Evolutionary conservation across 1,140 invertebrate genomes (phyloP).

Genomic region (Lordiphosa clarofinis): DNA sequence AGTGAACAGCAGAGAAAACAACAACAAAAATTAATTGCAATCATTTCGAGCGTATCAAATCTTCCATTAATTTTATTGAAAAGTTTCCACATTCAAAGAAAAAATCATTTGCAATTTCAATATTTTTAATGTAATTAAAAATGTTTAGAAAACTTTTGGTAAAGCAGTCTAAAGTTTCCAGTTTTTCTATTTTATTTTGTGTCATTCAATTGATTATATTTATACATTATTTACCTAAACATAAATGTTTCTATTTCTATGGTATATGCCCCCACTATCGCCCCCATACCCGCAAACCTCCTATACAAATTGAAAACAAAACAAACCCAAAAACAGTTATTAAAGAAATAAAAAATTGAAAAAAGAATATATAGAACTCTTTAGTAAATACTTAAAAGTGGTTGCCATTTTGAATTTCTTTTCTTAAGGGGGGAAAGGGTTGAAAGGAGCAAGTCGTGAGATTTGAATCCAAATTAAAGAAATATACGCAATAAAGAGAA

Average conservation of each 20-base stretch:
- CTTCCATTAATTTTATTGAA: conserved; percentile 65
- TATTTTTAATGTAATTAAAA: too few relatives aligned
- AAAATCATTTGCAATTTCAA: too few relatives aligned
- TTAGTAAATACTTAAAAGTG: conserved; percentile 32
- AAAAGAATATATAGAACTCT: conserved; percentile 39
- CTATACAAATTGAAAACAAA: conserved; percentile 20
- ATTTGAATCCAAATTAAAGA: too few relatives aligned
- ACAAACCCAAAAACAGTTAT: conserved; percentile 14
- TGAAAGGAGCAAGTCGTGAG: too few relatives aligned
- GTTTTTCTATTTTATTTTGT: conserved; percentile 43
- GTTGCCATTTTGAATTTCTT: not conserved
- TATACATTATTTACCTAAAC: conserved; percentile 32
- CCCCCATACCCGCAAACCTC: not conserved
- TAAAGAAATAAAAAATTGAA: conserved; percentile 22
- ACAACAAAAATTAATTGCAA: conserved; percentile 44
- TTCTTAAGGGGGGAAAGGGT: not conserved
- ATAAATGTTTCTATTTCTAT: conserved; percentile 47
- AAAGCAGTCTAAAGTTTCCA: not conserved
- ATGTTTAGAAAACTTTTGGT: too few relatives aligned
- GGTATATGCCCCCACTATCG: conserved; percentile 30
- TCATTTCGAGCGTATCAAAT: conserved; percentile 62
- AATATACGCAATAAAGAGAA: too few relatives aligned
- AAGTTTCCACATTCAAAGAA: conserved; percentile 20
- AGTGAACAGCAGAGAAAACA: conserved; percentile 34
- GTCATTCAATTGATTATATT: conserved; percentile 56